phyloP scores from a whole-genome alignment of 2,888 invertebrate genomes.

The Melanotus villosus region DNA sequence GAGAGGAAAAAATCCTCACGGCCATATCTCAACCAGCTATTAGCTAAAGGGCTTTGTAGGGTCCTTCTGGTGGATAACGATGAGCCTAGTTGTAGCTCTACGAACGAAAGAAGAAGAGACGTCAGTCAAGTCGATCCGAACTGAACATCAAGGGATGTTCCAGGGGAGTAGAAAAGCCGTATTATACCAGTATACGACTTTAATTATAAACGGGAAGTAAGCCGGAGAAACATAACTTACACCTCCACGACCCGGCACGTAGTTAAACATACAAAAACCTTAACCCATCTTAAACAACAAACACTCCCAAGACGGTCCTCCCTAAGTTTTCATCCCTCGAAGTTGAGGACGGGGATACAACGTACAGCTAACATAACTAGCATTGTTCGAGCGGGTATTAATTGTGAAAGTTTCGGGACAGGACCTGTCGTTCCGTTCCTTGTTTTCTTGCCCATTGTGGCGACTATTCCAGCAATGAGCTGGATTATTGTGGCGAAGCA shows the following conservation, averaged over 20 bases:
- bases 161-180: not conserved
- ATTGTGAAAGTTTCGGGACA: constrained; percentile 22
- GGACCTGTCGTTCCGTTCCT: constrained; percentile 15
- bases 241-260: not conserved
- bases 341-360: not conserved
- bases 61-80: constrained; percentile 15
- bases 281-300: not conserved
- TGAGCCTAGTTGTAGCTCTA: not conserved
- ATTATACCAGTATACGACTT: constrained; percentile 9
- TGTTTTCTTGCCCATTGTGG: constrained; percentile 16
- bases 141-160: not conserved
- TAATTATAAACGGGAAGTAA: not conserved
- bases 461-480: constrained; percentile 9
- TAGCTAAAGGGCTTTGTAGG: constrained; percentile 15
- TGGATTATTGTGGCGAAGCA: constrained; percentile 15
- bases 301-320: constrained; percentile 4
- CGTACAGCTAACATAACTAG: constrained; percentile 11
- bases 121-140: not conserved
- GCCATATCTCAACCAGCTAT: constrained; percentile 12
- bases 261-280: constrained; percentile 1
- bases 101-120: not conserved
- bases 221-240: constrained; percentile 6
- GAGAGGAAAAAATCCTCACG: constrained; percentile 2
- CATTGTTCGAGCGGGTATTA: constrained; percentile 11
- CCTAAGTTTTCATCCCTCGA: not conserved